A percentile compares a stretch with the other conserved stretches of the same genome.
Evolutionary conservation across 2,797 vertebrate species (phyloP).

Genomic region (Agapornis canus): DNA sequence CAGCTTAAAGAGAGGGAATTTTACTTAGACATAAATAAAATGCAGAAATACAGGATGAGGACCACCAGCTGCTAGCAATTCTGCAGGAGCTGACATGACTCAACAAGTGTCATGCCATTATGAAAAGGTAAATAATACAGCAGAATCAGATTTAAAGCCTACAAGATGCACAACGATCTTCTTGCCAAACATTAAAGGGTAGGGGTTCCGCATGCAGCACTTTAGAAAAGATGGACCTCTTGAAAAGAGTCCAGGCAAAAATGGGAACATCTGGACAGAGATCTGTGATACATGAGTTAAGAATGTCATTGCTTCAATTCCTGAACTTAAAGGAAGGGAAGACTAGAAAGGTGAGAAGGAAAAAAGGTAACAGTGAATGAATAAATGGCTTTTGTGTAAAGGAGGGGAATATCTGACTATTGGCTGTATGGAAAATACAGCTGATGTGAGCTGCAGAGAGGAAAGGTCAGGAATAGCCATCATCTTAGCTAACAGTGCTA

Average conservation of each 20-base stretch:
- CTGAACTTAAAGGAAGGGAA: neutral
- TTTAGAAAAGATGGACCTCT: neutral
- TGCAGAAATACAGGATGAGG: neutral
- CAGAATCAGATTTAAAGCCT: neutral
- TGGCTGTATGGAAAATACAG: neutral
- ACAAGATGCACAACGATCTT: neutral
- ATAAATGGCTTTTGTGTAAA: neutral
- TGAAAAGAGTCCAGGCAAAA: neutral
- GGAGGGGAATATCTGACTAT: neutral
- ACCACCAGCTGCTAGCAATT: neutral
- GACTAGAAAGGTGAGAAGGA: neutral
- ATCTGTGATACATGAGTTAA: neutral
- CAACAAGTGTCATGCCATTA: neutral
- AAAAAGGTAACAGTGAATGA: neutral
- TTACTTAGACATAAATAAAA: neutral
- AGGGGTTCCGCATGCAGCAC: neutral
- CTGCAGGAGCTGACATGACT: neutral
- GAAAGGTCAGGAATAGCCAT: neutral
- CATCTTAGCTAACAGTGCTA: neutral
- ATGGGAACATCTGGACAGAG: neutral
- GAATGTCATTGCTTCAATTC: neutral
- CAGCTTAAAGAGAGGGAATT: neutral
- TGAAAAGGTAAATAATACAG: neutral
- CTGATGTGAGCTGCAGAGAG: neutral
- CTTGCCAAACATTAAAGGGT: neutral